phyloP scores from a whole-genome alignment of 1,140 invertebrate genomes.

The Drosophila watanabei region DNA sequence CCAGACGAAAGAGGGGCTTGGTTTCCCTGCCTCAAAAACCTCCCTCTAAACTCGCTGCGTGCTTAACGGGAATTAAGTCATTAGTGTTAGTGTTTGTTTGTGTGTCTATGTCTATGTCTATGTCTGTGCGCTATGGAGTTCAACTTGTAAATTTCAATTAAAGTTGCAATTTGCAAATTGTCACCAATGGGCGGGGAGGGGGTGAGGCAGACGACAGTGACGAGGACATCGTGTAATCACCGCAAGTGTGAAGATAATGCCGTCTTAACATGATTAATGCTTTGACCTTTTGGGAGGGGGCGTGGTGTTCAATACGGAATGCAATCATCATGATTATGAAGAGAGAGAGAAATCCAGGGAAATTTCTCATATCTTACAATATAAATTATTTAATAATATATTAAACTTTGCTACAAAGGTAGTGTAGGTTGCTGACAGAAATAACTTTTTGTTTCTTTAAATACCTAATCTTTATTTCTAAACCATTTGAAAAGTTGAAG shows the following conservation, averaged over 20 bases:
- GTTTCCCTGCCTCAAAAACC: background rate
- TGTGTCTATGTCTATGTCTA: conserved; percentile 9
- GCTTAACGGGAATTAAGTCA: conserved; percentile 80
- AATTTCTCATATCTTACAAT: background rate
- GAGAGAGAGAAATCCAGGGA: background rate
- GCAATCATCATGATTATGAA: conserved; percentile 9
- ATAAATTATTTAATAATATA: background rate
- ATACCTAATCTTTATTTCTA: too few relatives aligned
- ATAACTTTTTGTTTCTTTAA: too few relatives aligned
- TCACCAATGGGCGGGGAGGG: conserved; percentile 28
- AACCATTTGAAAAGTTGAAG: too few relatives aligned
- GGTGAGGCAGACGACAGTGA: conserved; percentile 12
- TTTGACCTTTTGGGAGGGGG: conserved; percentile 30
- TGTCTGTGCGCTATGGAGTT: conserved; percentile 24
- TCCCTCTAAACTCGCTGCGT: conserved; percentile 39
- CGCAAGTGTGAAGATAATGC: conserved; percentile 74
- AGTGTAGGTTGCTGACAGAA: too few relatives aligned
- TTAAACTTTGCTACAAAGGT: too few relatives aligned
- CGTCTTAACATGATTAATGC: conserved; percentile 74
- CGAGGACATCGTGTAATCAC: conserved; percentile 59
- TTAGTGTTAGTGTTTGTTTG: conserved; percentile 41
- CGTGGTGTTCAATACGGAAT: conserved; percentile 24
- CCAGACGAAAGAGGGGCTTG: conserved; percentile 21
- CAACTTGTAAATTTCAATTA: conserved; percentile 71
- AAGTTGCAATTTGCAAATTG: conserved; percentile 79